A percentile compares a stretch with the other conserved stretches of the same genome.
Evolutionary conservation across 2,113 vertebrate genomes (phyloP).

Genomic region (Gnathochromis pfefferi): DNA sequence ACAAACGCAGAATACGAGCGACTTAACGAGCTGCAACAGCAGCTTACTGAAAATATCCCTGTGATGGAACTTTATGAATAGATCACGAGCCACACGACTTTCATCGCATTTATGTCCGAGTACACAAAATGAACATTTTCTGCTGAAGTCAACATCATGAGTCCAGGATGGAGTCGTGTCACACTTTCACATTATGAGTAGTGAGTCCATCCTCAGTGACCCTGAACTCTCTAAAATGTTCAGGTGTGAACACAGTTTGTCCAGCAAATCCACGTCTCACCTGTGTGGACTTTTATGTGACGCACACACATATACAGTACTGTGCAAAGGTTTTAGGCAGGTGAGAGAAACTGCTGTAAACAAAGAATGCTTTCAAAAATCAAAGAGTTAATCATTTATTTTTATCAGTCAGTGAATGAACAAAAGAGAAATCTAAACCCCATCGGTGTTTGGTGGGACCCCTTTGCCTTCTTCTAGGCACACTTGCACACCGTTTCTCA

Average conservation of each 20-base stretch:
- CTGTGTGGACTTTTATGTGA: not conserved
- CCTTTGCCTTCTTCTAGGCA: not conserved
- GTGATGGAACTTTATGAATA: not conserved
- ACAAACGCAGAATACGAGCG: not conserved
- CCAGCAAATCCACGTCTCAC: not conserved
- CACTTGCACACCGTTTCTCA: accelerated
- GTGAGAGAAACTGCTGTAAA: not conserved
- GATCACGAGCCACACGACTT: not conserved
- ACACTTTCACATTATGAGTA: not conserved
- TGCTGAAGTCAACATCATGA: not conserved
- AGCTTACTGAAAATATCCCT: not conserved
- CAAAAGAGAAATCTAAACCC: not conserved
- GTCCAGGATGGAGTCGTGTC: not conserved
- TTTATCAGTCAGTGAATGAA: not conserved
- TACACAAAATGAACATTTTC: not conserved
- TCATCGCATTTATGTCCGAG: not conserved
- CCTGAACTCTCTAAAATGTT: not conserved
- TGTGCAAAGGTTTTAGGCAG: not conserved
- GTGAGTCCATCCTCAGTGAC: not conserved
- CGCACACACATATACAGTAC: not conserved
- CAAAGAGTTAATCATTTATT: not conserved
- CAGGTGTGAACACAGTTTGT: not conserved
- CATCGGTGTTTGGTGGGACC: not conserved
- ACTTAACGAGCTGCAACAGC: not conserved
- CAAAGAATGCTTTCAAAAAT: not conserved